Conservation (phyloP, 2,797 vertebrate species). For the Coccyzus lansbergi region DNA sequence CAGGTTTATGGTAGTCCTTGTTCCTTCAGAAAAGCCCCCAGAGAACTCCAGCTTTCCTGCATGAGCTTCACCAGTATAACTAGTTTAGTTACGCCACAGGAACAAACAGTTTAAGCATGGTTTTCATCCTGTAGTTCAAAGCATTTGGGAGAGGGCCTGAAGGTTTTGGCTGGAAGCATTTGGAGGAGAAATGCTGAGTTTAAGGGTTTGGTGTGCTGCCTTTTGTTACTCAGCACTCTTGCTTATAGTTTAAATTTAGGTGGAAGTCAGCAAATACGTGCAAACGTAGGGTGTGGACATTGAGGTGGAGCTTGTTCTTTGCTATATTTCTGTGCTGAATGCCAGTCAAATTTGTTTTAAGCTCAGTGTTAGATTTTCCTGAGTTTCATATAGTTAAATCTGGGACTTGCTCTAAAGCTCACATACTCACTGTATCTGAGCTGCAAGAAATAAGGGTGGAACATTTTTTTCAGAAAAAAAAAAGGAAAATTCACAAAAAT, state of each 20-base stretch:
- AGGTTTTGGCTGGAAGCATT: not conserved
- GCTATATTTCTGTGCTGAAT: not conserved
- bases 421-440: not conserved
- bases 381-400: not conserved
- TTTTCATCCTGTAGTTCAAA: not conserved
- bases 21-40: not conserved
- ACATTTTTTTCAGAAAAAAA: not conserved
- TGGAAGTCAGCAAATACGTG: not conserved
- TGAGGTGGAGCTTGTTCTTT: not conserved
- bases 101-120: not conserved
- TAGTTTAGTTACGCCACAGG: not conserved
- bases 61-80: not conserved
- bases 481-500: not conserved
- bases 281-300: not conserved
- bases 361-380: not conserved
- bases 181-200: not conserved
- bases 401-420: not conserved
- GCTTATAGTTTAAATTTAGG: not conserved
- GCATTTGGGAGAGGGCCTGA: not conserved
- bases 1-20: not conserved
- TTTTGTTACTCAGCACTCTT: not conserved
- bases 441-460: not conserved
- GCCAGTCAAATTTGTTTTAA: not conserved
- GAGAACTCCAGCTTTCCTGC: not conserved
- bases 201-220: rapidly evolving